These are phyloP conservation scores for Perizoma flavofasciatum DNA, from an alignment of 2,888 invertebrate species.

Conservation along the genomic window DNA sequence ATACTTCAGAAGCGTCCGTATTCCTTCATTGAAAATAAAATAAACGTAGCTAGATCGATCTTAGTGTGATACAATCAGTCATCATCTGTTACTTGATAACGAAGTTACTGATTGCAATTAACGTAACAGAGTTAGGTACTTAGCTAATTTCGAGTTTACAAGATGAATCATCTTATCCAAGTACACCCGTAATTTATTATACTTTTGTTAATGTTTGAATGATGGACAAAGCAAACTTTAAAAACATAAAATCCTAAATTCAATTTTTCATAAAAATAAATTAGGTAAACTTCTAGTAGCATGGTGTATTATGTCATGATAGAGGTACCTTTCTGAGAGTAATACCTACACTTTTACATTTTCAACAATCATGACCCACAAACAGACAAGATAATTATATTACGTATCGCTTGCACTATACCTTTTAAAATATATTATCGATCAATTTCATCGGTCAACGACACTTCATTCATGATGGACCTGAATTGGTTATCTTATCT, in stretches of 20 bases:
- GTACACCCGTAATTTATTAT: neutral
- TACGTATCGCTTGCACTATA: constrained; percentile 11
- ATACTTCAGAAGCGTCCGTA: constrained; percentile 66
- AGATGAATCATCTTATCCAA: constrained; percentile 7
- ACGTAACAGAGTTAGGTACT: constrained; percentile 26
- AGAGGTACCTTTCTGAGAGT: no score
- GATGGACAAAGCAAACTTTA: constrained; percentile 3
- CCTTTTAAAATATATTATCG: constrained; percentile 27
- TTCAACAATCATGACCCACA: no score
- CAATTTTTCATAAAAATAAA: no score
- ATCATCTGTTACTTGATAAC: constrained; percentile 45
- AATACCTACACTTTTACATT: no score
- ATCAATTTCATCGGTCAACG: constrained; percentile 61
- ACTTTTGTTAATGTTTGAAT: neutral
- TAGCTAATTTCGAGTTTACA: constrained; percentile 23
- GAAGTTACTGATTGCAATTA: constrained; percentile 42
- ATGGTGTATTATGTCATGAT: no score
- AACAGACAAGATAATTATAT: neutral
- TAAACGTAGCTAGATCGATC: constrained; percentile 56
- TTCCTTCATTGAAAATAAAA: constrained; percentile 72
- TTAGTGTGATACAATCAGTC: constrained; percentile 38
- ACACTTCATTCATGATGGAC: constrained; percentile 59
- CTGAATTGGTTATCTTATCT: constrained; percentile 72
- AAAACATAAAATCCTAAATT: no score
- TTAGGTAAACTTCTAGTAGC: no score